phyloP scores from a whole-genome alignment of 2,888 invertebrate genomes.

The Euplagia quadripunctaria region DNA sequence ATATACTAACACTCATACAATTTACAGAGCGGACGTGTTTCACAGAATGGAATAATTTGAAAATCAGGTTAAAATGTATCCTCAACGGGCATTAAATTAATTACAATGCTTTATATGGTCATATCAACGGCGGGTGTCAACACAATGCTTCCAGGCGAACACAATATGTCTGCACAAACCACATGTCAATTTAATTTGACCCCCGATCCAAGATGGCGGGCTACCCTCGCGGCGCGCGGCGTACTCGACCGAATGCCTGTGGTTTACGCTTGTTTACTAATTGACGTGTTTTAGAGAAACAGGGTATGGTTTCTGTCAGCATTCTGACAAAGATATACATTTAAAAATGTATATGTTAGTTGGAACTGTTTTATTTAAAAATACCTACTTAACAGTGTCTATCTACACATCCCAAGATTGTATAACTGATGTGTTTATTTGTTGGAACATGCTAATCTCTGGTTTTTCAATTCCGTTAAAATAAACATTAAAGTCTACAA shows the following conservation, averaged over 20 bases:
- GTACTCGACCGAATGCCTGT: slow-evolving; percentile 74
- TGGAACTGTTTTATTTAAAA: slow-evolving; percentile 34
- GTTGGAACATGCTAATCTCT: background rate
- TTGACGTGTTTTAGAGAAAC: slow-evolving; percentile 81
- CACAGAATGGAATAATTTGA: slow-evolving; percentile 54
- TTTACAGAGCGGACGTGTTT: slow-evolving; percentile 36
- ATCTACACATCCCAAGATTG: background rate
- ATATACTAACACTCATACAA: background rate
- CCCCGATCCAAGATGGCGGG: slow-evolving; percentile 83
- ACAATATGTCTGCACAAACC: slow-evolving; percentile 84
- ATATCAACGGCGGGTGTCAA: slow-evolving; percentile 80
- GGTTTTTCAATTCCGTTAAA: too few relatives aligned
- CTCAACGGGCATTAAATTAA: slow-evolving; percentile 76
- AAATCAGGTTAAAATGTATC: slow-evolving; percentile 64
- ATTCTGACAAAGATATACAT: slow-evolving; percentile 58
- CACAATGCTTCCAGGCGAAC: slow-evolving; percentile 77
- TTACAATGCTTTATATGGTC: slow-evolving; percentile 79
- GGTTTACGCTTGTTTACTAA: slow-evolving; percentile 78
- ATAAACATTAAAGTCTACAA: background rate
- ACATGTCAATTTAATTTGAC: slow-evolving; percentile 86
- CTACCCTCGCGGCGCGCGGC: slow-evolving; percentile 68
- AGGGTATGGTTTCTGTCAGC: slow-evolving; percentile 70
- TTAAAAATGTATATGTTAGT: slow-evolving; percentile 46
- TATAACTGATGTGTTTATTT: background rate
- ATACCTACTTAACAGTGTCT: slow-evolving; percentile 7